phyloP scores from a whole-genome alignment of 2,797 vertebrate genomes.

The Artibeus jamaicensis region DNA sequence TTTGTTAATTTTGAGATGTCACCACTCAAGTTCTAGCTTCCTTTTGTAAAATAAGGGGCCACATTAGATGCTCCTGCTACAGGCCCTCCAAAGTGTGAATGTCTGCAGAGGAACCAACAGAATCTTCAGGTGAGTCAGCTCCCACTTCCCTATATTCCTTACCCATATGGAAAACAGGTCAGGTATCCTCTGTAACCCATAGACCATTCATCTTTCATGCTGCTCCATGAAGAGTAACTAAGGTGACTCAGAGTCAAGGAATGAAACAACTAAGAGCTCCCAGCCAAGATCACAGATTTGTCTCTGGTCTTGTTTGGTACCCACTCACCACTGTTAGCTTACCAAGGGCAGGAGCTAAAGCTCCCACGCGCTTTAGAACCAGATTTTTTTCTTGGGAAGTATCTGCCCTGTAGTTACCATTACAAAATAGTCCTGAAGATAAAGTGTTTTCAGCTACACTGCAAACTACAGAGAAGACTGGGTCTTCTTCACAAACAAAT shows the following conservation, averaged over 20 bases:
- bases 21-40: background rate
- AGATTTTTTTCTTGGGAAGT: background rate
- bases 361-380: background rate
- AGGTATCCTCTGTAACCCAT: background rate
- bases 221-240: background rate
- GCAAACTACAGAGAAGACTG: background rate
- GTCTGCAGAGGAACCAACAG: background rate
- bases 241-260: background rate
- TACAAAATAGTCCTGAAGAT: background rate
- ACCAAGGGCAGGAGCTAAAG: background rate
- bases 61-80: background rate
- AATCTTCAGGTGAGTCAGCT: background rate
- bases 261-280: background rate
- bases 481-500: background rate
- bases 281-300: background rate
- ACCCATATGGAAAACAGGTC: background rate
- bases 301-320: background rate
- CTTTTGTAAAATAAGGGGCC: background rate
- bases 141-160: background rate
- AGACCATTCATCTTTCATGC: background rate
- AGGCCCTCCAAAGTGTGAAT: background rate
- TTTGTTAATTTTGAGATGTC: background rate
- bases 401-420: background rate
- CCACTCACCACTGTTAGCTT: background rate
- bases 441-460: background rate